Evolutionary conservation across 2,113 vertebrate species (phyloP).

Genomic region (Anthoscopus minutus): DNA sequence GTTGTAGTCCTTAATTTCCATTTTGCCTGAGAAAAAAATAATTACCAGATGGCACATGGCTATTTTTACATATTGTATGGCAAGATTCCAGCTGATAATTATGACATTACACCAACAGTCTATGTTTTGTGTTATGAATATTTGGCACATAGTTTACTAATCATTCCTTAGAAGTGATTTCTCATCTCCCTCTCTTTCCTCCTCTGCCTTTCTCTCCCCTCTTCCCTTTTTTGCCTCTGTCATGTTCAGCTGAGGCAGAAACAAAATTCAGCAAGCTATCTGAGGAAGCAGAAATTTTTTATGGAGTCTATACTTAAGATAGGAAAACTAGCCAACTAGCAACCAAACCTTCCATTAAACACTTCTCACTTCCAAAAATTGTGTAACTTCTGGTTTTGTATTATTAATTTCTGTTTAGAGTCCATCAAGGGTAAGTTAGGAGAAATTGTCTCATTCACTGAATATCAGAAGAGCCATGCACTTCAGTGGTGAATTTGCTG

Average conservation of each 20-base stretch:
- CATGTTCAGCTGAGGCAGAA: not conserved
- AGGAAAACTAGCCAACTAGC: not conserved
- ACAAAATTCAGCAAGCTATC: not conserved
- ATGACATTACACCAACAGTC: constrained; percentile 65
- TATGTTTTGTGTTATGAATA: constrained; percentile 54
- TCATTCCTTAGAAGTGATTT: not conserved
- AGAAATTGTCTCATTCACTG: constrained; percentile 27
- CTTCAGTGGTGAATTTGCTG: constrained; percentile 8
- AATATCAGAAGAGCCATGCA: not conserved
- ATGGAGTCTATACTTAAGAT: not conserved
- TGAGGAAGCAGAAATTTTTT: not conserved
- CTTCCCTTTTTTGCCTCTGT: constrained; percentile 22
- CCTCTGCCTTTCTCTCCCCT: not conserved
- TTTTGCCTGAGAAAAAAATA: constrained; percentile 56
- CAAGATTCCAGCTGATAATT: constrained; percentile 70
- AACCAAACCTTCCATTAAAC: constrained; percentile 6
- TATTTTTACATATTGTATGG: constrained; percentile 71
- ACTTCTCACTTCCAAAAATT: not conserved
- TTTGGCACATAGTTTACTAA: constrained; percentile 42
- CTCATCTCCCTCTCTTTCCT: not conserved
- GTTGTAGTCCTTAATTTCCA: constrained; percentile 58
- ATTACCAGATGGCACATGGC: constrained; percentile 67
- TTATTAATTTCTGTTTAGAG: not conserved
- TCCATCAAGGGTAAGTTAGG: constrained; percentile 18
- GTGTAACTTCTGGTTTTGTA: not conserved